phyloP scores from a whole-genome alignment of 2,888 invertebrate species.

The Nycteola revayana region DNA sequence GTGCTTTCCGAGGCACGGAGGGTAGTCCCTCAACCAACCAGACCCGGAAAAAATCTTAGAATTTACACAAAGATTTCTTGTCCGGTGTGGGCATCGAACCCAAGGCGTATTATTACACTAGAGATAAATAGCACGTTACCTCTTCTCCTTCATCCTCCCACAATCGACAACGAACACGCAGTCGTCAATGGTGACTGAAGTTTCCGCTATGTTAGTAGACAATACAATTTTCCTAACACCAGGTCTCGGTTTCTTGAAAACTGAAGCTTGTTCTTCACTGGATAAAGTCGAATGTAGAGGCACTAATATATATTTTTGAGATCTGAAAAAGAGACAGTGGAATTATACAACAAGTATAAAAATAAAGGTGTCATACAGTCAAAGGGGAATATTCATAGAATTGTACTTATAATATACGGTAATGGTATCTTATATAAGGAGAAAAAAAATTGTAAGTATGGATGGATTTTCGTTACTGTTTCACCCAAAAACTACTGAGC shows the following conservation, averaged over 20 bases:
- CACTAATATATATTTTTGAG: constrained; percentile 86
- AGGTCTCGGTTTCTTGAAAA: constrained; percentile 85
- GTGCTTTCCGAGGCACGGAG: too few relatives aligned
- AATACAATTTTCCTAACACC: constrained; percentile 93
- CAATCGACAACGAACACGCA: constrained; percentile 96
- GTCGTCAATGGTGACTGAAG: constrained; percentile 97
- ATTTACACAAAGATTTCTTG: too few relatives aligned
- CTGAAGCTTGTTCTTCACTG: constrained; percentile 90
- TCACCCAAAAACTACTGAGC: too few relatives aligned
- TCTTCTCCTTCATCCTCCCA: constrained; percentile 96
- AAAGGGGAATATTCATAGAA: background rate
- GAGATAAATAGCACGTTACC: too few relatives aligned
- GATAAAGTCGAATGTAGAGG: constrained; percentile 93
- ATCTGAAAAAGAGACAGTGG: constrained; percentile 51
- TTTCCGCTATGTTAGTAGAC: constrained; percentile 97
- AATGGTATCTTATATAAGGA: too few relatives aligned
- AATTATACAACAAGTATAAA: background rate
- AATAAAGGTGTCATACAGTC: background rate
- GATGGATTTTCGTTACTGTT: too few relatives aligned
- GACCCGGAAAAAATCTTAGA: too few relatives aligned
- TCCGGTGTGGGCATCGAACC: too few relatives aligned
- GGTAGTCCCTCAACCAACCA: too few relatives aligned
- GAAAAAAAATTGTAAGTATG: too few relatives aligned
- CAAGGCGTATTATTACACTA: too few relatives aligned
- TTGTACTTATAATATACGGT: background rate